Evolutionary conservation across 2,113 vertebrate species (phyloP).

Genomic region (Pitta sordida): DNA sequence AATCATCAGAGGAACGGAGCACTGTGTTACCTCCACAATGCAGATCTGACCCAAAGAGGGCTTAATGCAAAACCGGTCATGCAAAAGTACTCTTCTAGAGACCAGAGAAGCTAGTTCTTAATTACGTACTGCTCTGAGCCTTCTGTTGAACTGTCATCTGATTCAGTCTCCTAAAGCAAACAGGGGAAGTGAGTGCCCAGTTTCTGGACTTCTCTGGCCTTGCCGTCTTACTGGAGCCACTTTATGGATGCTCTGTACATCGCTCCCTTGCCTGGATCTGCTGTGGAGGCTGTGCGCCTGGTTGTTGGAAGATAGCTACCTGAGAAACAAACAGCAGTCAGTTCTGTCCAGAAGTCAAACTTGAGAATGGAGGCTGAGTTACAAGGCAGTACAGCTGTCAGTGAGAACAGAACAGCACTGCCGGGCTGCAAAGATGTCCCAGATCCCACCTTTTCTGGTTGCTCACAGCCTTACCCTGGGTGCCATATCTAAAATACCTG

Average conservation of each 20-base stretch:
- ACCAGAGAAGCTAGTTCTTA: neutral
- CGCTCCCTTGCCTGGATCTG: neutral
- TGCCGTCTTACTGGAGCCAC: too few relatives aligned
- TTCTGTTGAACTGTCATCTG: neutral
- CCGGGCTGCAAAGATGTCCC: rapidly evolving
- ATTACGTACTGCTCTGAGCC: neutral
- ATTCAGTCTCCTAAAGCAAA: neutral
- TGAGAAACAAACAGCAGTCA: neutral
- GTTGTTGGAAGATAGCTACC: neutral
- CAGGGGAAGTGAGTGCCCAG: too few relatives aligned
- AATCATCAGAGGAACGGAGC: neutral
- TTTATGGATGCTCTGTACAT: rapidly evolving
- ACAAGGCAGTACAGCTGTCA: neutral
- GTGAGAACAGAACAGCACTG: neutral
- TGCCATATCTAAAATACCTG: neutral
- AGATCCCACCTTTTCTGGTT: neutral
- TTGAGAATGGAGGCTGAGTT: neutral
- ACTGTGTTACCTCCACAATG: neutral
- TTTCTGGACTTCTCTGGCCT: neutral
- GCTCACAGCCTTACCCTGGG: neutral
- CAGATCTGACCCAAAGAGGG: neutral
- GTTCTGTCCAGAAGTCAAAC: neutral
- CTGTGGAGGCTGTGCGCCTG: rapidly evolving
- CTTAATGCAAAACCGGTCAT: neutral
- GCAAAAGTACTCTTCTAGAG: neutral